Evolutionary conservation across 1,140 invertebrate species (phyloP).

Genomic region (Helicoverpa zea): DNA sequence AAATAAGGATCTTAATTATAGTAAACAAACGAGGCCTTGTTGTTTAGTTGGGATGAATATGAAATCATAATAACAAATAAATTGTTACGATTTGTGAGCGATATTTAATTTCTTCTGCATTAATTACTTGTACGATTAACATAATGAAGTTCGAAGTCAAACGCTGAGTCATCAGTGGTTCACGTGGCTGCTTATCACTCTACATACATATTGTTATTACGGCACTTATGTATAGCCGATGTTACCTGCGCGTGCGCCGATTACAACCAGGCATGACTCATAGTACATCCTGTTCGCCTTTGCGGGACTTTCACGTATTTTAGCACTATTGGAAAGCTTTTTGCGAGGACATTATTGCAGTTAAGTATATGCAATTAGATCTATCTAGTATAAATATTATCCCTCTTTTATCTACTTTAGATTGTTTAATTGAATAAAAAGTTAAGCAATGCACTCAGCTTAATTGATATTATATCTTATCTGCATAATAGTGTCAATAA

Average conservation of each 20-base stretch:
- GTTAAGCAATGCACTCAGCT: constrained; percentile 45
- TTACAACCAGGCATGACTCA: constrained; percentile 73
- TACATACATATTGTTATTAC: constrained; percentile 67
- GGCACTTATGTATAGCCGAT: constrained; percentile 63
- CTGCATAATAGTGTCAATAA: constrained; percentile 38
- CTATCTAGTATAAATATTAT: neutral
- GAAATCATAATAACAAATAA: neutral
- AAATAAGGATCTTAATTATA: too few relatives aligned
- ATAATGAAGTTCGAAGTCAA: constrained; percentile 43
- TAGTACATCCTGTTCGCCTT: constrained; percentile 78
- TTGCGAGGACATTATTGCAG: constrained; percentile 35
- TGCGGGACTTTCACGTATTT: constrained; percentile 76
- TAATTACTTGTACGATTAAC: constrained; percentile 37
- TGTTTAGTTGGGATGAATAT: neutral
- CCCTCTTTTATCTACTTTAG: constrained; percentile 11
- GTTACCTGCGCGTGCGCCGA: constrained; percentile 79
- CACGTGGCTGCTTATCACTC: constrained; percentile 78
- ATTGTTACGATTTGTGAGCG: neutral
- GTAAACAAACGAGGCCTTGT: too few relatives aligned
- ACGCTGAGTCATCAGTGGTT: constrained; percentile 70
- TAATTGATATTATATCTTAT: constrained; percentile 32
- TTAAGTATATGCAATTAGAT: neutral
- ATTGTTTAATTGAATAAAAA: constrained; percentile 25
- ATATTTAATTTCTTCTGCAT: constrained; percentile 42
- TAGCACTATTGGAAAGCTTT: constrained; percentile 57